Conservation (phyloP, 2,888 invertebrate genomes). For the Yponomeuta malinellus region DNA sequence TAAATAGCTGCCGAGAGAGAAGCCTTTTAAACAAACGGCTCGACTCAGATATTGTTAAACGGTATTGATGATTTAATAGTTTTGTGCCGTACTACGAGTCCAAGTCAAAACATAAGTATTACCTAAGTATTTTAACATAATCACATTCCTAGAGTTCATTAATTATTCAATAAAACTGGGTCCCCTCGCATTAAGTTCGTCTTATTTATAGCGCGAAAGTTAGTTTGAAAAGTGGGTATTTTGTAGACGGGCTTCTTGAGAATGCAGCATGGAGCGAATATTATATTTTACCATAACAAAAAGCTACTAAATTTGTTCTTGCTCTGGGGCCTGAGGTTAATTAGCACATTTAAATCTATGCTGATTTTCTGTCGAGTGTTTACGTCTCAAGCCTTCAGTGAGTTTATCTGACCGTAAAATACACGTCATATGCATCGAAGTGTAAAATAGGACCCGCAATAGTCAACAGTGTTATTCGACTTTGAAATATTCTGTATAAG, state of each 20-base stretch:
- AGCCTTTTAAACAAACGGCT: slow-evolving; percentile 18
- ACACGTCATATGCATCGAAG: not conserved
- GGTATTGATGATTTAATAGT: too few relatives aligned
- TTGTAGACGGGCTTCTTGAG: slow-evolving; percentile 11
- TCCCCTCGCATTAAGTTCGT: slow-evolving; percentile 18
- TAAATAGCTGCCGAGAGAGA: slow-evolving; percentile 30
- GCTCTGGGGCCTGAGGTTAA: not conserved
- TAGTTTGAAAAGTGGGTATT: slow-evolving; percentile 7
- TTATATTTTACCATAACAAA: slow-evolving; percentile 4
- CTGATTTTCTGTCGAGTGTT: not conserved
- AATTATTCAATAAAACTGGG: slow-evolving; percentile 21
- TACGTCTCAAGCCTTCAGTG: not conserved
- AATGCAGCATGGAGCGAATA: slow-evolving; percentile 10
- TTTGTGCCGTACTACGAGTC: too few relatives aligned
- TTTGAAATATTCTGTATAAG: not conserved
- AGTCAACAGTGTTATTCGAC: not conserved
- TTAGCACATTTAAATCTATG: not conserved
- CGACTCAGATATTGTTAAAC: not conserved
- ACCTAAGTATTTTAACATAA: too few relatives aligned
- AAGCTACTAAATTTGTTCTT: not conserved
- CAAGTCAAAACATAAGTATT: too few relatives aligned
- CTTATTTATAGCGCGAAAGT: slow-evolving; percentile 15
- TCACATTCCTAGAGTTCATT: slow-evolving; percentile 19
- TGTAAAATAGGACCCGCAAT: not conserved
- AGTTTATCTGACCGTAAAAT: not conserved